Conservation (phyloP, 2,888 invertebrate genomes). For the Pyrrhia umbra region DNA sequence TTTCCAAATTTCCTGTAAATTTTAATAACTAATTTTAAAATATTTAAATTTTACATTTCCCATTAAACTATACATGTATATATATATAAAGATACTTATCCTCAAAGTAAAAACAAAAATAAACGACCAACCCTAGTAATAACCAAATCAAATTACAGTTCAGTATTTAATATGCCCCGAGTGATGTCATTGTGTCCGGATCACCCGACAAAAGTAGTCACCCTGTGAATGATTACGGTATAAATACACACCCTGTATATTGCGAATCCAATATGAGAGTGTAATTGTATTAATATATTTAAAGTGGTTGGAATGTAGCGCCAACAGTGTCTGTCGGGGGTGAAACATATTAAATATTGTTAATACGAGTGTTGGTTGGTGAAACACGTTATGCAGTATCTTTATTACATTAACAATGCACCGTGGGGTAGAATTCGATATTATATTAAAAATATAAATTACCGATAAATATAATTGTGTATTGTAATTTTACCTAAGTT, state of each 20-base stretch:
- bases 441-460: no score
- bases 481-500: no score
- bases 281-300: slow-evolving; percentile 57
- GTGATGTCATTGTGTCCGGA: slow-evolving; percentile 45
- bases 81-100: not conserved
- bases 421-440: no score
- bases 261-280: slow-evolving; percentile 52
- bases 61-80: not conserved
- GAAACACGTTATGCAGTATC: slow-evolving; percentile 22
- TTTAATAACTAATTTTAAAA: no score
- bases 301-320: slow-evolving; percentile 30
- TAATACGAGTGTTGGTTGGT: not conserved
- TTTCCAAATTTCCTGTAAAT: no score
- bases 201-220: slow-evolving; percentile 34
- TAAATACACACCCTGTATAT: slow-evolving; percentile 32
- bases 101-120: not conserved
- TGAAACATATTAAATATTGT: slow-evolving; percentile 9
- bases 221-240: slow-evolving; percentile 29
- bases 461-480: no score
- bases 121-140: slow-evolving; percentile 38
- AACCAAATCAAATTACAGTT: slow-evolving; percentile 57
- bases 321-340: slow-evolving; percentile 14
- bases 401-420: not conserved
- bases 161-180: slow-evolving; percentile 49
- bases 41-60: not conserved